These are phyloP conservation scores for Gallinago solitaria DNA, from an alignment of 2,797 vertebrate genomes.

Conservation along the genomic window DNA sequence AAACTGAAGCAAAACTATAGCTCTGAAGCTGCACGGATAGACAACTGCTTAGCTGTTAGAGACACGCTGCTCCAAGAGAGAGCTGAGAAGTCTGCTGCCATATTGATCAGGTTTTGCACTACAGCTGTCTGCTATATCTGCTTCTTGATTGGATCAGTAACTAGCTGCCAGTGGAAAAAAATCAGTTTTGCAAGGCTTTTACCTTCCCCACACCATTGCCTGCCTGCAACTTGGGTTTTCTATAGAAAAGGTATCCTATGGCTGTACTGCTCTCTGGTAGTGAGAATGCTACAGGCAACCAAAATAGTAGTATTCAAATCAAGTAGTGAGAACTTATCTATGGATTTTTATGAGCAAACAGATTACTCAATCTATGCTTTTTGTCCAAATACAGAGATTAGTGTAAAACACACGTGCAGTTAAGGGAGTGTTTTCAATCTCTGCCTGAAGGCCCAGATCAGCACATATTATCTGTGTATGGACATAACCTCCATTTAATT, in stretches of 20 bases:
- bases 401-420: neutral
- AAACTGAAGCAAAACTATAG: neutral
- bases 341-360: neutral
- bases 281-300: neutral
- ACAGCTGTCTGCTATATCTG: neutral
- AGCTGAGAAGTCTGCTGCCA: neutral
- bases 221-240: neutral
- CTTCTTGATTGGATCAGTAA: neutral
- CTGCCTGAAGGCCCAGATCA: neutral
- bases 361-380: neutral
- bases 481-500: neutral
- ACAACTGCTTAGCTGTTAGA: neutral
- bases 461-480: neutral
- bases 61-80: neutral
- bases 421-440: neutral
- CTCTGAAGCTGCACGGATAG: neutral
- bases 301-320: neutral
- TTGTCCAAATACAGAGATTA: neutral
- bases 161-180: neutral
- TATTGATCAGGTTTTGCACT: neutral
- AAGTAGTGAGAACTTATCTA: neutral
- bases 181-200: neutral
- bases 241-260: neutral
- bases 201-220: neutral
- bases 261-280: neutral